A percentile compares a stretch with the other conserved stretches of the same genome.
These are phyloP conservation scores for Morpho achilles DNA, from an alignment of 2,888 invertebrate species.

Conservation along the genomic window DNA sequence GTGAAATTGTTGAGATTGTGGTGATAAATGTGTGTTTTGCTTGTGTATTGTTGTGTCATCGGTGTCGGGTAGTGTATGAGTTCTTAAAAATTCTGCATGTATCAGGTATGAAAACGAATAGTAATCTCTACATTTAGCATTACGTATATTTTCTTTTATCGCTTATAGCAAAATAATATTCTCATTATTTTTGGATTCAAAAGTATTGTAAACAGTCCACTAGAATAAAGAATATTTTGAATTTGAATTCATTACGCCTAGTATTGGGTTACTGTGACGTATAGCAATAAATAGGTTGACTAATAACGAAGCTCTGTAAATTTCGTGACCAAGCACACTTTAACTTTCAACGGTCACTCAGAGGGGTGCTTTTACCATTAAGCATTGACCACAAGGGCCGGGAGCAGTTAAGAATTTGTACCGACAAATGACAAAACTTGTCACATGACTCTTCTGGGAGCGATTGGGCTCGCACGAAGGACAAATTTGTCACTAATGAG, in stretches of 20 bases:
- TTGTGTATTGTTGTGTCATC: too few relatives aligned
- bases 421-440: constrained; percentile 17
- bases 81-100: too few relatives aligned
- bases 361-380: constrained; percentile 4
- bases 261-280: constrained; percentile 3
- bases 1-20: too few relatives aligned
- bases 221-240: too few relatives aligned
- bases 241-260: not conserved
- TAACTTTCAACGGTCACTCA: constrained; percentile 11
- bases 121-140: too few relatives aligned
- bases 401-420: constrained; percentile 13
- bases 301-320: constrained; percentile 8
- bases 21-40: too few relatives aligned
- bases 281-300: constrained; percentile 12
- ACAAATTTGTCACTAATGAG: constrained; percentile 16
- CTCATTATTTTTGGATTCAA: too few relatives aligned
- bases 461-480: constrained; percentile 5
- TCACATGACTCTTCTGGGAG: constrained; percentile 18
- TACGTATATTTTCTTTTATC: too few relatives aligned
- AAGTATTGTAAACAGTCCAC: too few relatives aligned
- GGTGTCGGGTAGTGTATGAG: too few relatives aligned
- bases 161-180: too few relatives aligned
- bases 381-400: constrained; percentile 11
- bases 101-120: too few relatives aligned
- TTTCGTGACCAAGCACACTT: constrained; percentile 15